Evolutionary conservation across 1,140 invertebrate species (phyloP).

Genomic region (Drosophila hydei): DNA sequence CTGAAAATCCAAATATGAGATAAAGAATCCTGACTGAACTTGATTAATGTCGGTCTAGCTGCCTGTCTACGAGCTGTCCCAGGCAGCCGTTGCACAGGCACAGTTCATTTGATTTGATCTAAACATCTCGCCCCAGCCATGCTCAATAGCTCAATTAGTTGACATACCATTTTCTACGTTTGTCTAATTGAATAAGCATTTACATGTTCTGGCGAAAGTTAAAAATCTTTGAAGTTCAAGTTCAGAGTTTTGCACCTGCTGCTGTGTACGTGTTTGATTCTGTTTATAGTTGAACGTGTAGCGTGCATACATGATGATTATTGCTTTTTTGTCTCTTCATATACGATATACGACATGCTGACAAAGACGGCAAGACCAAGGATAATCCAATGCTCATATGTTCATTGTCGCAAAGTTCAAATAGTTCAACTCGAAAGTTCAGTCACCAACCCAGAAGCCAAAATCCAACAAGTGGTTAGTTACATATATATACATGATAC

Average conservation of each 20-base stretch:
- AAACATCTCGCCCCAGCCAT: constrained; percentile 6
- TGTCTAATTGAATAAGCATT: constrained; percentile 7
- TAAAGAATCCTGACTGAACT: constrained; percentile 42
- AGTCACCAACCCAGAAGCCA: constrained; percentile 60
- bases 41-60: constrained; percentile 62
- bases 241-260: constrained; percentile 6
- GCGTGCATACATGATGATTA: constrained; percentile 22
- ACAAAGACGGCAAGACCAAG: background rate
- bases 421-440: constrained; percentile 62
- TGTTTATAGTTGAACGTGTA: constrained; percentile 22
- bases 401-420: constrained; percentile 73
- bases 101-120: constrained; percentile 30
- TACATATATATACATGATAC: background rate
- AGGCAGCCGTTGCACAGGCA: constrained; percentile 18
- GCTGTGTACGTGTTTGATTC: constrained; percentile 34
- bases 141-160: constrained; percentile 8
- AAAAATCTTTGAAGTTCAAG: background rate
- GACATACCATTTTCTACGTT: background rate
- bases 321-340: constrained; percentile 21
- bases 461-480: constrained; percentile 70
- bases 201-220: too few relatives aligned
- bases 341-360: background rate
- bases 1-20: constrained; percentile 18
- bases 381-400: constrained; percentile 48
- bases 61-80: constrained; percentile 31